Base-by-base conservation (phyloP, 2,888 invertebrate species). In the Mactromeris polynyma region DNA sequence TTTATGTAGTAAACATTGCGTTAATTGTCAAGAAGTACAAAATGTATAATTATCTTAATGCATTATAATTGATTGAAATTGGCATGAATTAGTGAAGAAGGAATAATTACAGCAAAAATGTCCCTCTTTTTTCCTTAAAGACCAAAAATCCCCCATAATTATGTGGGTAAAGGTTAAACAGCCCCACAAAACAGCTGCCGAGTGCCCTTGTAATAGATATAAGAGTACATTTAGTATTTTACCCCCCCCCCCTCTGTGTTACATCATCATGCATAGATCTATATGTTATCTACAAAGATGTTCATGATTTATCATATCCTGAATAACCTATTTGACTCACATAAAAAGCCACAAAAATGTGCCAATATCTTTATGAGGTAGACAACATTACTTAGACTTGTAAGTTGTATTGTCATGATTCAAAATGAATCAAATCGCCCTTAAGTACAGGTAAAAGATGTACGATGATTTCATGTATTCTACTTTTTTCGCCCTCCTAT, bases 271-370 rank as follows among this genome's bases (percentile, higher is more conserved):
- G 11, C 26, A 26, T 64, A 7, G 9, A 64, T 21, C 26, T 11
- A 21, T 58, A n/a, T 58, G 58, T 58, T 58, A 58, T 58, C 58
- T 58, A 58, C 26, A 21, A n/a, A 64, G 58, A 64, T 26, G 26
- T 64, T 64, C 58, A 64, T 64, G 58, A 64, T 64, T 64, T 64
- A 64, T 64, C 58, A 64, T 19, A 51, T 14, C 26, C 58, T 3
- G 58, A 26, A 64, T 9, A 64, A 64, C 58, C 58, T 64, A 64
- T 64, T 64, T 64, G 58, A 64, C 58, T 64, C 58, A 64, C 26
- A 26, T 26, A 64, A 64, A 64, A 64, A 64, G 21, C 26, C 26
- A 64, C 58, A 21, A 64, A 64, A 64, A 64, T 64, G 58, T 26
- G 26, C 58, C n/a, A 26, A 64, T 26, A 26, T n/a, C 58, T 64